These are phyloP conservation scores for Rhingia campestris DNA, from an alignment of 2,888 invertebrate genomes.

Conservation along the genomic window DNA sequence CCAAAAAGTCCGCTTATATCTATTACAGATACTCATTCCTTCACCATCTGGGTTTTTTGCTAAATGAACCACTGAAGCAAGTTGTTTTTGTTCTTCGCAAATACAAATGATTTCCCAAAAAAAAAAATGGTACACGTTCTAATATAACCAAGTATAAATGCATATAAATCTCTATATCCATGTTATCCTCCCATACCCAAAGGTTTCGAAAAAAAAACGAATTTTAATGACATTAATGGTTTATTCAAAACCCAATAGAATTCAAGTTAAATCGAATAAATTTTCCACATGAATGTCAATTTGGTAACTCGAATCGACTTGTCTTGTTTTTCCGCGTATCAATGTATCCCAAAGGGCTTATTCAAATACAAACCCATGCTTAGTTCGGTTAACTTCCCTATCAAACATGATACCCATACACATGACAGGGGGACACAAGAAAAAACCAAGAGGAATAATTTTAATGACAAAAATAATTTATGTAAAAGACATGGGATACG, in stretches of 20 bases:
- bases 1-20: too few species aligned
- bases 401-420: conserved; percentile 10
- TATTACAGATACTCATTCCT: too few species aligned
- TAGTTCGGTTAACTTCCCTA: conserved; percentile 28
- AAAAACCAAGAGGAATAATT: background rate
- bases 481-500: conserved; percentile 13
- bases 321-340: background rate
- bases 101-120: too few species aligned
- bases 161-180: too few species aligned
- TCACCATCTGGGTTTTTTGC: too few species aligned
- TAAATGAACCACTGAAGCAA: too few species aligned
- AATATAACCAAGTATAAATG: too few species aligned
- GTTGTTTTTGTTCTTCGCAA: too few species aligned
- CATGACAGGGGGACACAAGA: background rate
- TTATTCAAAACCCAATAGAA: conserved; percentile 58
- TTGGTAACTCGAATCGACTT: background rate
- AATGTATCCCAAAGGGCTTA: background rate
- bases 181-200: too few species aligned
- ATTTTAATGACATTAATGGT: conserved; percentile 62
- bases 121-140: too few species aligned
- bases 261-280: conserved; percentile 46
- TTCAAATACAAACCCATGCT: background rate
- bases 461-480: conserved; percentile 28
- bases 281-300: conserved; percentile 6
- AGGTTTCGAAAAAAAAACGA: conserved; percentile 22